phyloP scores from a whole-genome alignment of 2,888 invertebrate species.

The Hipparchia semele region DNA sequence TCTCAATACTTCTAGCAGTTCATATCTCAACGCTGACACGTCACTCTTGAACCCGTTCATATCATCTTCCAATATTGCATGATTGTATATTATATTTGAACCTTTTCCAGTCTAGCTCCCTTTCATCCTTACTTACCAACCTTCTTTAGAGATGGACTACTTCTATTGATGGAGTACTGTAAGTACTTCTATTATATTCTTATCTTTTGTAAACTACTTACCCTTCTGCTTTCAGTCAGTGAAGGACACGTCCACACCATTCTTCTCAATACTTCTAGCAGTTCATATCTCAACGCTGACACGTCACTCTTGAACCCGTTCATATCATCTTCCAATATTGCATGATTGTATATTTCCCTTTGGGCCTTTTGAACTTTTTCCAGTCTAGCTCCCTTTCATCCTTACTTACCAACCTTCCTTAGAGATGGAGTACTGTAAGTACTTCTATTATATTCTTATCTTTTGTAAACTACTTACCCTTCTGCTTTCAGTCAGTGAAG shows the following conservation, averaged over 20 bases:
- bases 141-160: background rate
- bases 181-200: no score
- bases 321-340: no score
- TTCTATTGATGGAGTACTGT: background rate
- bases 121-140: no score
- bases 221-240: constrained; percentile 89
- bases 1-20: constrained; percentile 93
- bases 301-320: constrained; percentile 92
- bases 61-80: constrained; percentile 86
- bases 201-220: constrained; percentile 56
- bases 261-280: constrained; percentile 94
- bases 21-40: constrained; percentile 95
- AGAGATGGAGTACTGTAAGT: background rate
- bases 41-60: constrained; percentile 97
- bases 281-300: constrained; percentile 94
- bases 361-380: no score
- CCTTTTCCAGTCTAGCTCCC: no score
- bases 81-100: no score
- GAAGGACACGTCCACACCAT: constrained; percentile 92
- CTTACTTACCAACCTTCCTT: background rate
- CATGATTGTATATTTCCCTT: no score
- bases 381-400: no score
- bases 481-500: constrained; percentile 88
- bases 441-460: constrained; percentile 44
- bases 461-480: constrained; percentile 76